phyloP scores from a whole-genome alignment of 2,888 invertebrate species.

The Aporophyla nigra region DNA sequence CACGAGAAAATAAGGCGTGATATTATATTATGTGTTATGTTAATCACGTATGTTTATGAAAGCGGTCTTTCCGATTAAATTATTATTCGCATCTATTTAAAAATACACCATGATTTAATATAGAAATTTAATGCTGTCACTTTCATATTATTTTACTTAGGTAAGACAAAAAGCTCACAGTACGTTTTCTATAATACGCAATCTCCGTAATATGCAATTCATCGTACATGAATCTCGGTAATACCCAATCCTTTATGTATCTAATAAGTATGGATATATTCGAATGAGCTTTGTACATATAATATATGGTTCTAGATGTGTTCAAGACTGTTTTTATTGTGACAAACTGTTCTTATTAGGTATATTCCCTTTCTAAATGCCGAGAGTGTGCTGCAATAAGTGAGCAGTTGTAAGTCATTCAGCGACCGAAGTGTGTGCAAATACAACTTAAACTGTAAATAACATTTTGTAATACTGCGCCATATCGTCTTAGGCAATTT shows the following conservation, averaged over 20 bases:
- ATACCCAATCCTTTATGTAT: slow-evolving; percentile 29
- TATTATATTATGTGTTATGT: no score
- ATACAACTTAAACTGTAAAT: slow-evolving; percentile 31
- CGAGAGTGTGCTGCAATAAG: slow-evolving; percentile 29
- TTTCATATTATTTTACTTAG: slow-evolving; percentile 8
- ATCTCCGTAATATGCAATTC: slow-evolving; percentile 46
- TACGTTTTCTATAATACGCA: slow-evolving; percentile 32
- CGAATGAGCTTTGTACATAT: slow-evolving; percentile 33
- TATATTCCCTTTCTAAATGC: slow-evolving; percentile 34
- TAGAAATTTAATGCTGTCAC: slow-evolving; percentile 23
- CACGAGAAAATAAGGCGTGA: no score
- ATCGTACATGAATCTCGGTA: slow-evolving; percentile 34
- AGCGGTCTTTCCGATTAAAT: slow-evolving; percentile 15
- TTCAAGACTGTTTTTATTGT: slow-evolving; percentile 18
- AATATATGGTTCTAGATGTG: slow-evolving; percentile 10
- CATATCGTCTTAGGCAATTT: slow-evolving; percentile 29
- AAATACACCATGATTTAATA: slow-evolving; percentile 13
- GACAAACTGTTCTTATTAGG: slow-evolving; percentile 22
- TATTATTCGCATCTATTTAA: slow-evolving; percentile 17
- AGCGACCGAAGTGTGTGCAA: slow-evolving; percentile 18
- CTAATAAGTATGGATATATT: slow-evolving; percentile 19
- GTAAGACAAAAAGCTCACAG: slow-evolving; percentile 30
- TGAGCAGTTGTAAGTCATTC: slow-evolving; percentile 15
- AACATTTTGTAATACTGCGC: slow-evolving; percentile 17
- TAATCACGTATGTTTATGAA: slow-evolving; percentile 22